Evolutionary conservation across 2,113 vertebrate species (phyloP), one percentile per base, ranked within the genome.

Genomic region (Struthio camelus): DNA sequence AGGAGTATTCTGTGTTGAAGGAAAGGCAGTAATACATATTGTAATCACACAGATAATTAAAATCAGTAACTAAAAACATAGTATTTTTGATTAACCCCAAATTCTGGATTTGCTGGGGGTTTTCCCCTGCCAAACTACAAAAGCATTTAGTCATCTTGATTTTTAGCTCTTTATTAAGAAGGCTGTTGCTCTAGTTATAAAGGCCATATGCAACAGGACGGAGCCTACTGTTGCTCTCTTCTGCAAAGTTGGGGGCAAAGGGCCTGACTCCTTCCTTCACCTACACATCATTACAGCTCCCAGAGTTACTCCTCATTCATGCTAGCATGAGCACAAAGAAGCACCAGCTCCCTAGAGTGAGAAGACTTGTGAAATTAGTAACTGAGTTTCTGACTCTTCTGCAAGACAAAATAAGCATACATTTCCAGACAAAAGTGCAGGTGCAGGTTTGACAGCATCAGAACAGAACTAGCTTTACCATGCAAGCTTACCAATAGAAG

Each of bases 401-500:
- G 64, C 54, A 78, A 62, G 38, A 79, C 67, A 72, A 82, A 73
- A 81, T 14, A 75, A 70, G 46, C 13, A n/a, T 59, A 32, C 3
- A 1, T 7, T 1, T 46, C 7, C 6, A 88, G 38, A 62, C 53
- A 50, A 9, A 3, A 80, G 67, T 8, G 3, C 62, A 69, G n/a
- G 28, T 30, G 14, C 73, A 85, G 40, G 46, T 30, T 9, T 65
- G 71, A 70, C 15, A 62, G 81, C 51, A 56, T 30, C 19, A 80
- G 50, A 91, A 72, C 3, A 5, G 53, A 66, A 46, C 11, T 79
- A 80, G 80, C 62, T 58, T 30, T 8, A 10, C 58, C 75, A 88
- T 30, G 44, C 56, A 82, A 73, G 90, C 98, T 98, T 97, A 99
- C 99, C 99, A 99, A 97, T 99, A 99, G 50, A 99, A 98, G 89